phyloP scores from a whole-genome alignment of 2,888 invertebrate species.

The Lithophane leautieri region DNA sequence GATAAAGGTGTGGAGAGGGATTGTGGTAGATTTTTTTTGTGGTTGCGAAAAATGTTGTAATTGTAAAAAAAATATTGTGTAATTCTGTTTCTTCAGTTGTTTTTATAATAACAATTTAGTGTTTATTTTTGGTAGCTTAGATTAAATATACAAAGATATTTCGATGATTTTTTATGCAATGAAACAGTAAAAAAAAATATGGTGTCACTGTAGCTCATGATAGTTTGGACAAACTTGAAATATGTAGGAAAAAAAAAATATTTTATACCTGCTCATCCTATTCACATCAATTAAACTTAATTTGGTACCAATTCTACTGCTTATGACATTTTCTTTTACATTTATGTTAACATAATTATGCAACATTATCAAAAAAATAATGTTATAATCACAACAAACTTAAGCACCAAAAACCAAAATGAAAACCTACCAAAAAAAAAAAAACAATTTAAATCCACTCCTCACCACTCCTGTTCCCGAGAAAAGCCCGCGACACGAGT shows the following conservation, averaged over 20 bases:
- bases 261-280: no score
- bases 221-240: not conserved
- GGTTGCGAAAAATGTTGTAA: not conserved
- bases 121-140: not conserved
- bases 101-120: not conserved
- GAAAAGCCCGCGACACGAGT: constrained; percentile 88
- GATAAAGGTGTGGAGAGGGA: constrained; percentile 75
- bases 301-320: not conserved
- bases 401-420: not conserved
- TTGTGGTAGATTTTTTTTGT: constrained; percentile 19
- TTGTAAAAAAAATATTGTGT: not conserved
- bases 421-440: constrained; percentile 19
- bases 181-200: not conserved
- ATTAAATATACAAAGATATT: not conserved
- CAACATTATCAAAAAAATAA: not conserved
- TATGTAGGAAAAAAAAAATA: not conserved
- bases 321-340: not conserved
- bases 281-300: not conserved
- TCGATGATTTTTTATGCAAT: not conserved
- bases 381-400: not conserved
- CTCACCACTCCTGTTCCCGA: constrained; percentile 71
- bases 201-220: not conserved
- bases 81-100: not conserved
- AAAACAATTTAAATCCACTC: constrained; percentile 71
- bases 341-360: not conserved